Evolutionary conservation across 2,888 invertebrate genomes (phyloP).

Genomic region (Pseudococcus jackbeardsleyi): DNA sequence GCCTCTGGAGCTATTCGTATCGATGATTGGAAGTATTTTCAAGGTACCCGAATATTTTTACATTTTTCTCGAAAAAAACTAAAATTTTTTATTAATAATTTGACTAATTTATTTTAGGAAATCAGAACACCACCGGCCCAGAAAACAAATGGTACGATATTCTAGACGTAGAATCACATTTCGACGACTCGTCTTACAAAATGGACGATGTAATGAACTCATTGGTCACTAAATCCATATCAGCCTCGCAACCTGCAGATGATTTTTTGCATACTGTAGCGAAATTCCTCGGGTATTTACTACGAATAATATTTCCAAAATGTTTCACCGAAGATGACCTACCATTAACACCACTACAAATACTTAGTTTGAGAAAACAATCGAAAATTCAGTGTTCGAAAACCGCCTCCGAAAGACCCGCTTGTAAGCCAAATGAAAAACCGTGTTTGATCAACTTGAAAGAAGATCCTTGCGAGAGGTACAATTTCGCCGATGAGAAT

Average conservation of each 20-base stretch:
- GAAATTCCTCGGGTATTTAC: too few relatives aligned
- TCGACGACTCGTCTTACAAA: not conserved
- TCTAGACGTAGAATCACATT: not conserved
- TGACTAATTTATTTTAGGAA: not conserved
- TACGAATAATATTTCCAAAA: too few relatives aligned
- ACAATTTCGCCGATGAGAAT: constrained; percentile 64
- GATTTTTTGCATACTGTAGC: too few relatives aligned
- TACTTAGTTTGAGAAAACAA: constrained; percentile 49
- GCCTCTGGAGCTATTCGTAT: constrained; percentile 69
- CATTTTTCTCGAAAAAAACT: too few relatives aligned
- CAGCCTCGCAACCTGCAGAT: not conserved
- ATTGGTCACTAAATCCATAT: not conserved
- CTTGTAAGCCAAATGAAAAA: constrained; percentile 77
- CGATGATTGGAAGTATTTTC: constrained; percentile 70
- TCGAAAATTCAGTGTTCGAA: constrained; percentile 58
- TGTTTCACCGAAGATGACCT: too few relatives aligned
- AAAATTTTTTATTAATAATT: too few relatives aligned
- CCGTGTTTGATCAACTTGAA: constrained; percentile 87
- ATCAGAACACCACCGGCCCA: not conserved
- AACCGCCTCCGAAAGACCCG: not conserved
- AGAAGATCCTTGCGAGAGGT: constrained; percentile 86
- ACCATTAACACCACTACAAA: constrained; percentile 19
- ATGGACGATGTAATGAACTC: not conserved
- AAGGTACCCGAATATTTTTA: constrained; percentile 67
- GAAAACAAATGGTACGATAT: not conserved